Evolutionary conservation across 2,113 vertebrate genomes (phyloP).

Genomic region (Nanorana parkeri): DNA sequence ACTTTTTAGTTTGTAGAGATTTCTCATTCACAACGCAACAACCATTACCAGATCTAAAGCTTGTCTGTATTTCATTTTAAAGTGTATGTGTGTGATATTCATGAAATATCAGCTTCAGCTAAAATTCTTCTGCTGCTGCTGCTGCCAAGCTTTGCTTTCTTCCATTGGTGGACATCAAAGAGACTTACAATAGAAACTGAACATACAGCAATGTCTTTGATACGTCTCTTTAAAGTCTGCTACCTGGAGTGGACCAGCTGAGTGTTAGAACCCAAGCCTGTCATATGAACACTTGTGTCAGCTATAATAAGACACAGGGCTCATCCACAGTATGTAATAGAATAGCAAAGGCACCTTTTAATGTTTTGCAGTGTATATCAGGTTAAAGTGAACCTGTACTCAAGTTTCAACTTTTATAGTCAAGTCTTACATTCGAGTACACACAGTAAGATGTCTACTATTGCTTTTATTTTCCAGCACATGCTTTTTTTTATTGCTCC

Average conservation of each 20-base stretch:
- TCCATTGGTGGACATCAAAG: slow-evolving; percentile 30
- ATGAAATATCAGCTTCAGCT: slow-evolving; percentile 8
- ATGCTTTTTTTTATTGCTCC: too few relatives aligned
- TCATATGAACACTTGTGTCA: background rate
- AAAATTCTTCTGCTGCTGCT: slow-evolving; percentile 13
- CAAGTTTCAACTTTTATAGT: too few relatives aligned
- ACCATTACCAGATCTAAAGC: background rate
- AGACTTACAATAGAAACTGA: slow-evolving; percentile 2
- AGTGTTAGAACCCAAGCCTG: slow-evolving; percentile 6
- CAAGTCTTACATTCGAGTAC: too few relatives aligned
- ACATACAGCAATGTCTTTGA: slow-evolving; percentile 1
- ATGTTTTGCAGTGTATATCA: too few relatives aligned
- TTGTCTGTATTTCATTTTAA: slow-evolving; percentile 20
- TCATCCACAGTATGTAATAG: background rate
- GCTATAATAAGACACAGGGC: background rate
- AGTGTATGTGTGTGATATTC: slow-evolving; percentile 7
- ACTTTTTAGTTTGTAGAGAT: background rate
- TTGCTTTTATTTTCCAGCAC: too few relatives aligned
- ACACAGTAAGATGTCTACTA: too few relatives aligned
- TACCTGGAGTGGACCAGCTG: slow-evolving; percentile 8
- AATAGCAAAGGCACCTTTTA: background rate
- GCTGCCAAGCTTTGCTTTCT: background rate
- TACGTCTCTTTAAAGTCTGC: slow-evolving; percentile 28
- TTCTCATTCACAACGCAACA: background rate
- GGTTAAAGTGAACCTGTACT: too few relatives aligned